These are phyloP conservation scores for Monochamus alternatus DNA, from an alignment of 2,888 invertebrate genomes.

Conservation along the genomic window DNA sequence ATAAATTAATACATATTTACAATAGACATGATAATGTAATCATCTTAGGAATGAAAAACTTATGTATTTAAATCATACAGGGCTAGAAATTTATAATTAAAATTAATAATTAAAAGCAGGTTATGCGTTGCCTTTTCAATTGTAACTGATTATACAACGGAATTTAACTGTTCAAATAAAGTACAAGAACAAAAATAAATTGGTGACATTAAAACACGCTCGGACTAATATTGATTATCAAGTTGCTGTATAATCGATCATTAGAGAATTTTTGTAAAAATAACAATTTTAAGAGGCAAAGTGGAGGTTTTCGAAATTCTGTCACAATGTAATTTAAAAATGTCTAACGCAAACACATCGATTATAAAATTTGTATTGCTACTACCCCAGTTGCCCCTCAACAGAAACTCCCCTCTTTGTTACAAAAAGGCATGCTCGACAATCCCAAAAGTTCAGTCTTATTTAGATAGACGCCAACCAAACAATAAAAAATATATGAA, in stretches of 20 bases:
- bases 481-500: constrained; percentile 13
- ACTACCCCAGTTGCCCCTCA: not conserved
- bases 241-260: not conserved
- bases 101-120: too few species aligned
- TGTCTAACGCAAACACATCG: too few species aligned
- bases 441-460: constrained; percentile 36
- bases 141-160: not conserved
- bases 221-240: not conserved
- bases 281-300: too few species aligned
- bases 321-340: too few species aligned
- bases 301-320: too few species aligned
- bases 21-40: constrained; percentile 20
- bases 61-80: constrained; percentile 29
- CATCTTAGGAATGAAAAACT: constrained; percentile 35
- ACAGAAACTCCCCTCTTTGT: not conserved
- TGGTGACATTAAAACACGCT: not conserved
- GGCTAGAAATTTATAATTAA: not conserved
- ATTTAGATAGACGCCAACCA: constrained; percentile 16
- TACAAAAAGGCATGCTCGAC: not conserved
- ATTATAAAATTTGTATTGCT: too few species aligned
- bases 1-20: constrained; percentile 38
- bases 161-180: not conserved
- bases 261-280: constrained; percentile 13
- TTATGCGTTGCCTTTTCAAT: not conserved
- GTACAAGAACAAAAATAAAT: not conserved